Conservation (phyloP, 2,888 invertebrate species). For the Eupeodes latifasciatus region DNA sequence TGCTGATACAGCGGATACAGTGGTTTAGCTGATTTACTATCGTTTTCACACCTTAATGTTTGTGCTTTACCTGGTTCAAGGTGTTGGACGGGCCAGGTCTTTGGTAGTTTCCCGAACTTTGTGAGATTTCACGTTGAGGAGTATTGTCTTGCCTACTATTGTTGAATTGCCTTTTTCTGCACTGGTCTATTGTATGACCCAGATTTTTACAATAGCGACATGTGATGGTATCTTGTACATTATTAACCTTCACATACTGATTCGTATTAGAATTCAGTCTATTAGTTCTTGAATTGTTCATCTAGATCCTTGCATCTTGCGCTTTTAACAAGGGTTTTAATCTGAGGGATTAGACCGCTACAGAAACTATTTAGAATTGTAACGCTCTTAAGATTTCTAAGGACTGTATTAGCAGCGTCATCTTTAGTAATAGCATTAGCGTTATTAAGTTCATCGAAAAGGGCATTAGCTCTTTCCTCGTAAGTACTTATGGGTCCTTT, state of each 20-base stretch:
- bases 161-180: conserved; percentile 14
- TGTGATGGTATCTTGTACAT: not conserved
- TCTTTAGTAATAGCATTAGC: too few relatives aligned
- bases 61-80: conserved; percentile 1
- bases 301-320: not conserved
- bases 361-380: not conserved
- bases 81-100: not conserved
- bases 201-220: conserved; percentile 24
- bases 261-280: not conserved
- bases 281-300: not conserved
- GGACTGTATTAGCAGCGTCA: too few relatives aligned
- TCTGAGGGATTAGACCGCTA: not conserved
- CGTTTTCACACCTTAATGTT: conserved; percentile 28
- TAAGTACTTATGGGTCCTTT: not conserved
- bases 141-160: not conserved
- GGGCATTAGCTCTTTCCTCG: not conserved
- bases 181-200: conserved; percentile 25
- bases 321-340: not conserved
- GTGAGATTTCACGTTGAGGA: not conserved
- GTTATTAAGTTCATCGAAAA: not conserved
- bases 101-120: conserved; percentile 11
- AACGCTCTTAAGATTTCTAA: too few relatives aligned
- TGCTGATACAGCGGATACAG: not conserved
- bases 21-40: not conserved
- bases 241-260: not conserved